These are phyloP conservation scores for Echiichthys vipera DNA, from an alignment of 2,797 vertebrate genomes.

Conservation along the genomic window DNA sequence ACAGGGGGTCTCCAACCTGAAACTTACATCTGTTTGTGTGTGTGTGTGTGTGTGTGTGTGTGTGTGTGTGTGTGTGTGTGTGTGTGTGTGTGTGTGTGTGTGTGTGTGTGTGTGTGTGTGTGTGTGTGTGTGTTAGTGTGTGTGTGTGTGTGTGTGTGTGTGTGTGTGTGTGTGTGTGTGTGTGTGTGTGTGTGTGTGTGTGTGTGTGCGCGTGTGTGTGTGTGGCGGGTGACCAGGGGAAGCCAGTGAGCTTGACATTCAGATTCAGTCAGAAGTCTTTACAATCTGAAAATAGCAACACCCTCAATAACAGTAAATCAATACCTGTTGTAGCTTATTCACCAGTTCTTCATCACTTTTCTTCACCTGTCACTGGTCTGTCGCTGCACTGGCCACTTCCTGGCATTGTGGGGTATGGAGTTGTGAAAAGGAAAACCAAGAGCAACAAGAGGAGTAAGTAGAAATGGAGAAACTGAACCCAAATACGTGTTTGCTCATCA, in stretches of 20 bases:
- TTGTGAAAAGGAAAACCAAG: slow-evolving; percentile 26
- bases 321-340: neutral
- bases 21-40: slow-evolving; percentile 35
- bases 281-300: slow-evolving; percentile 5
- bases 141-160: too few relatives aligned
- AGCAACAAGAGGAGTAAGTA: slow-evolving; percentile 52
- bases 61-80: neutral
- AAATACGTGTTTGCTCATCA: neutral
- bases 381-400: neutral
- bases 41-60: neutral
- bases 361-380: neutral
- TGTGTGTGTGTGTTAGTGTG: too few relatives aligned
- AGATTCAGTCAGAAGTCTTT: slow-evolving; percentile 22
- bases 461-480: neutral
- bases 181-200: slow-evolving; percentile 28
- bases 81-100: neutral
- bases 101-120: too few relatives aligned
- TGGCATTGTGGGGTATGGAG: slow-evolving; percentile 37
- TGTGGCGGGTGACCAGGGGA: slow-evolving; percentile 66
- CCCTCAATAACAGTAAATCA: neutral
- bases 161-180: neutral
- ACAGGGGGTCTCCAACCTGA: slow-evolving; percentile 71
- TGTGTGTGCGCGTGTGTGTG: slow-evolving; percentile 36
- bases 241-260: slow-evolving; percentile 50
- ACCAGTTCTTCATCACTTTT: neutral